phyloP scores from a whole-genome alignment of 2,797 vertebrate genomes.

The Sebastes taczanowskii region DNA sequence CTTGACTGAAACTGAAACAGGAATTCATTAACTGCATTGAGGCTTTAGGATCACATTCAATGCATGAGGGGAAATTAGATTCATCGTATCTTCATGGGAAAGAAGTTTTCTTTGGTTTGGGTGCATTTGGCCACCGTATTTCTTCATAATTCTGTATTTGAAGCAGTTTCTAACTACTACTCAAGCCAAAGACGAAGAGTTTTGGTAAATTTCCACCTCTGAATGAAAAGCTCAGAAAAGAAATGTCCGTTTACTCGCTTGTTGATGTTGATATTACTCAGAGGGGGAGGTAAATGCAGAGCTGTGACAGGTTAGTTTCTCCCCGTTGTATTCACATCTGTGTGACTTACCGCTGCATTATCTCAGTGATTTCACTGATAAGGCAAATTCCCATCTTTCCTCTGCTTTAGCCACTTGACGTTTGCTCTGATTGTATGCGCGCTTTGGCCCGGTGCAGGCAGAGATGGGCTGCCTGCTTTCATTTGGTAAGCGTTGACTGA shows the following conservation, averaged over 20 bases:
- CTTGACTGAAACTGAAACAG: background rate
- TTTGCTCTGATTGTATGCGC: slow-evolving; percentile 62
- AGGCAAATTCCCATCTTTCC: slow-evolving; percentile 52
- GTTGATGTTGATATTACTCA: slow-evolving; percentile 21
- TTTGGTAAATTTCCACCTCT: slow-evolving; percentile 10
- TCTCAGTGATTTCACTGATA: slow-evolving; percentile 56
- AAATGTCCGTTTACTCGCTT: slow-evolving; percentile 4
- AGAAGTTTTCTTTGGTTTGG: background rate
- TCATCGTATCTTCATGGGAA: background rate
- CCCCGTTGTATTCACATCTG: slow-evolving; percentile 28
- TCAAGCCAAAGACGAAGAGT: background rate
- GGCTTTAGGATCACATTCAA: background rate
- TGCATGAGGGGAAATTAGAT: background rate
- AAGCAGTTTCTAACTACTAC: background rate
- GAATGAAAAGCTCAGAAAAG: background rate
- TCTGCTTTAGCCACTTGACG: slow-evolving; percentile 54
- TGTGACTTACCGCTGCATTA: slow-evolving; percentile 43
- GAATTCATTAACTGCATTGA: background rate
- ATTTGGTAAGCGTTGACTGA: slow-evolving; percentile 74
- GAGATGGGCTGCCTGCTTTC: slow-evolving; percentile 72
- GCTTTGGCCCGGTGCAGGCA: slow-evolving; percentile 30
- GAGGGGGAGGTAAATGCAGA: slow-evolving; percentile 12
- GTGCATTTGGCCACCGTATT: background rate
- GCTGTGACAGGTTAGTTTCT: slow-evolving; percentile 42
- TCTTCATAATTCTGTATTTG: background rate